Base-by-base conservation (phyloP, 1,140 invertebrate species). In the Bombus waltoni region DNA sequence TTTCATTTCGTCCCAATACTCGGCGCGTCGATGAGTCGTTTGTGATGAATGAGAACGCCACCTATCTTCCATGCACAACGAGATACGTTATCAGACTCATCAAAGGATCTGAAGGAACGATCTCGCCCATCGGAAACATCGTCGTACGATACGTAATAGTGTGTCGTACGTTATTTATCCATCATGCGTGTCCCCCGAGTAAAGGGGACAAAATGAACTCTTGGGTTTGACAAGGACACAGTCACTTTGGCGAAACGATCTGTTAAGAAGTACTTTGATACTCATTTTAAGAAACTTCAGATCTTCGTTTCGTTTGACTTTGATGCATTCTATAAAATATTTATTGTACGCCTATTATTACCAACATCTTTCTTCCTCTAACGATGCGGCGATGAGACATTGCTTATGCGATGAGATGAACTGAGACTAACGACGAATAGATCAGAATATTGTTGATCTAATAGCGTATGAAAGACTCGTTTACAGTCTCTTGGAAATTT, bases 21-120 rank as follows among this genome's bases (percentile, higher is more conserved):
- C 57, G 66, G 72, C 86, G 76, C 53, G 59, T 53, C 83, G 71
- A 85, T 74, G 76, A 90, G 73, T 86, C 88, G 89, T 83, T 87
- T 72, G 74, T 74, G 82, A 90, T 85, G 59, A 86, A 85, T 79
- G 78, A 70, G 82, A 84, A 79, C 47, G 53, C 66, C 47, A 28
- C 47, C 74, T 35, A 59, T 84, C 59, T 70, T 38, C 71, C 44
- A 81, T 74, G 84, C 75, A n/a, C 70, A 25, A n/a, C 42, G 47
- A 40, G 59, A 85, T 81, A 76, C 28, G 62, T 57, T 79, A 71
- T 81, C 79, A 22, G 35, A 32, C 38, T 25, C 59, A 35, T 85
- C 71, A 70, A 73, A 74, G 71, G 78, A 75, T 57, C 38, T 4
- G 42, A 81, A 85, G 40, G 38, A 44, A 84, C 76, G 47, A 79